A percentile compares a stretch with the other conserved stretches of the same genome.
Conservation (phyloP, 2,888 invertebrate species). For the Megaustenia siamemsis region DNA sequence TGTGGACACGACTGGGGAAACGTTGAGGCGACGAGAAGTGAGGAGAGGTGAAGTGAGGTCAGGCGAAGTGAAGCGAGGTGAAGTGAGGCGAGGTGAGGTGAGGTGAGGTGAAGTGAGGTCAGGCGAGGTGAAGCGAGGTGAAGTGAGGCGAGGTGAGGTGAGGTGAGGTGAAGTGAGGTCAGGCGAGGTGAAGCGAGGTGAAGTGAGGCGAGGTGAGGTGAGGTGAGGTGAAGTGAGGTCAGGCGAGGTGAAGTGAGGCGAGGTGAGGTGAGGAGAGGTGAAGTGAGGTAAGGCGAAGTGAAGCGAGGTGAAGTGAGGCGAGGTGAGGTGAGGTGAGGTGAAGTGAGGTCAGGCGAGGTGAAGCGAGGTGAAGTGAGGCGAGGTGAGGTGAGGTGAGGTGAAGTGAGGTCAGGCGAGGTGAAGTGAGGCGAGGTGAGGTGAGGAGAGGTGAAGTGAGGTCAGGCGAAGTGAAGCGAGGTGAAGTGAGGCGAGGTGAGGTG, state of each 20-base stretch:
- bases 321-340: neutral
- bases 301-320: neutral
- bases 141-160: too few relatives aligned
- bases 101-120: too few relatives aligned
- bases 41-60: too few relatives aligned
- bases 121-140: too few relatives aligned
- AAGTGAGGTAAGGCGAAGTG: neutral
- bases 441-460: neutral
- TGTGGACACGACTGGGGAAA: too few relatives aligned
- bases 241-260: neutral
- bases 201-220: neutral
- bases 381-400: neutral
- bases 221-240: conserved; percentile 5
- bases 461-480: conserved; percentile 1
- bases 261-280: conserved; percentile 6
- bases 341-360: neutral
- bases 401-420: neutral
- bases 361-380: neutral
- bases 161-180: too few relatives aligned
- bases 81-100: too few relatives aligned
- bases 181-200: neutral
- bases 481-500: neutral
- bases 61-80: too few relatives aligned
- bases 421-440: neutral
- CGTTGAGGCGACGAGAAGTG: too few relatives aligned